Evolutionary conservation across 2,797 vertebrate genomes (phyloP), one percentile per base, ranked within the genome.

Genomic region (Botia almorhae): DNA sequence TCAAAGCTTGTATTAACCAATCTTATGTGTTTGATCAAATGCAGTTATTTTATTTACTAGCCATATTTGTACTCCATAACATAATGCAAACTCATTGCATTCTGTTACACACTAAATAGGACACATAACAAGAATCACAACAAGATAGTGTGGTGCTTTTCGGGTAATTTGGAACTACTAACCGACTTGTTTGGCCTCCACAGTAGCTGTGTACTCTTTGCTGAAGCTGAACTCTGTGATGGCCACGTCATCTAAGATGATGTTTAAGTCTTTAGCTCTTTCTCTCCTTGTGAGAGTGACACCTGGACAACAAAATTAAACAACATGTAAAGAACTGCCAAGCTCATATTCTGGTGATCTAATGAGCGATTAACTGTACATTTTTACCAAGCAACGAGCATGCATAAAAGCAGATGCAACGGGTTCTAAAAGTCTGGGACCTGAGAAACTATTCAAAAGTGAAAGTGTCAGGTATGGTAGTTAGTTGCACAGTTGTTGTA

Each of bases 131-230:
- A 19, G 8, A 46, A 29, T 17, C 2, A 7, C 23, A 26, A 26
- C 23, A 26, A 26, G 23, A 33, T 11, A 29, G 36, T 16, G 39
- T 23, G 48, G 51, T 19, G 58, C 7, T 29, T 53, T 26, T 7
- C 19, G 29, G 48, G 36, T 4, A 65, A 14, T 71, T 69, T 4
- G 4, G 65, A 7, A 51, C 63, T 63, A 61, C 81, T 61, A 88
- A 98, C 97, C 97, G 77, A 97, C 97, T 98, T 98, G 97, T 53
- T 98, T 98, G 75, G 96, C 94, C 90, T 98, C 96, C 39, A 97
- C 96, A 0, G 96, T 96, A 0, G 96, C 96, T 0, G 96, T 98
- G 90, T 98, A 97, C 83, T 98, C 96, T 0, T 92, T 91, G 78
- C 97, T 97, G 87, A 98, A 98, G 86, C 95, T 96, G 8, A 98